Percentiles rank a stretch among this genome's conserved stretches.
Evolutionary conservation across 35 echinoderm and acorn worm genomes (phyloP).

Genomic region (Heliocidaris tuberculata): DNA sequence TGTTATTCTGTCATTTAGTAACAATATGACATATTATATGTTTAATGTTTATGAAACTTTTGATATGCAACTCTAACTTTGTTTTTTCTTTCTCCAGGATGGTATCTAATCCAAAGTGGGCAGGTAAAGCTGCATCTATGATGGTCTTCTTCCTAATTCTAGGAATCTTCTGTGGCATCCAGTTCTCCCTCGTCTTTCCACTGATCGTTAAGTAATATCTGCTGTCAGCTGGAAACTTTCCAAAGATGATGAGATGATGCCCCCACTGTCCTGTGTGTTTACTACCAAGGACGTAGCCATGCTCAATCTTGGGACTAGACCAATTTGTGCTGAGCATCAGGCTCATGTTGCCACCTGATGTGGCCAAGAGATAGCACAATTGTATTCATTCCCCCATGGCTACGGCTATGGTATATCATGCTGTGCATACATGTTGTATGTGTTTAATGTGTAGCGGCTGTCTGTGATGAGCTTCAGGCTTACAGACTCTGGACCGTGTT

Average conservation of each 20-base stretch:
- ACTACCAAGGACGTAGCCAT: constrained; percentile 1
- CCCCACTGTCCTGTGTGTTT: not conserved
- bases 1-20: no score
- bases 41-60: no score
- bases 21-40: no score
- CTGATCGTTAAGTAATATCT: constrained; percentile 44
- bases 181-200: constrained; percentile 91
- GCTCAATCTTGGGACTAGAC: not conserved
- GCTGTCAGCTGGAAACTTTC: not conserved
- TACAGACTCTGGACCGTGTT: not conserved
- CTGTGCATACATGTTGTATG: not conserved
- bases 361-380: not conserved
- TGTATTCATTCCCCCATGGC: not conserved
- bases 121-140: constrained; percentile 86
- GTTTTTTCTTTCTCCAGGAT: constrained; percentile 51
- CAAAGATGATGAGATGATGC: not conserved
- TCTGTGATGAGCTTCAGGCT: not conserved
- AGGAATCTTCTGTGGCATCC: constrained; percentile 90
- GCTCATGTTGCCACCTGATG: not conserved
- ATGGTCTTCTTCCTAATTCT: constrained; percentile 92
- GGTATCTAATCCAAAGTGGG: constrained; percentile 78
- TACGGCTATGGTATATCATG: not conserved
- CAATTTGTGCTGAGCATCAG: not conserved
- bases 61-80: not conserved
- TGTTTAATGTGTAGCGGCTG: not conserved